Conservation (phyloP, 2,113 vertebrate genomes). For the Boleophthalmus pectinirostris region DNA sequence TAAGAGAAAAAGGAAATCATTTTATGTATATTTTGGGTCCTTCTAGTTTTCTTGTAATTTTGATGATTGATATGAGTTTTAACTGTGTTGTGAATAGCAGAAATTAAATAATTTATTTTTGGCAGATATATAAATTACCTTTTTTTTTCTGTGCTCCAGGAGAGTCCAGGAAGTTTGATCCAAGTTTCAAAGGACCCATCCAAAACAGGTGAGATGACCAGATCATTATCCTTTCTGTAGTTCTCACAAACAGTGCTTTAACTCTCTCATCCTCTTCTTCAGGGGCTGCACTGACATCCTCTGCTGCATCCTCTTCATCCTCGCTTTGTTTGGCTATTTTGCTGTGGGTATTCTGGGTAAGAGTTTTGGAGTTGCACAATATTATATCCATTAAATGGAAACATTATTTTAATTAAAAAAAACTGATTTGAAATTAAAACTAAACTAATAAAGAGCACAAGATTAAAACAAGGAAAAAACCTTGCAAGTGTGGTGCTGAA, state of each 20-base stretch:
- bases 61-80: not conserved
- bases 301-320: constrained; percentile 87
- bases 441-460: no score
- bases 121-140: not conserved
- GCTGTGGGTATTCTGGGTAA: constrained; percentile 90
- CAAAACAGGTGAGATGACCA: constrained; percentile 64
- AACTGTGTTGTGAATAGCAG: not conserved
- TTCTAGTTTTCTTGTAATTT: no score
- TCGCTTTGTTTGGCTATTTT: constrained; percentile 86
- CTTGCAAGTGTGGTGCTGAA: not conserved
- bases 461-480: not conserved
- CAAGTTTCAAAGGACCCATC: constrained; percentile 88
- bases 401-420: no score
- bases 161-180: constrained; percentile 89
- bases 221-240: not conserved
- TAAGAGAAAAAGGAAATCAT: not conserved
- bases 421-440: no score
- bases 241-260: not conserved
- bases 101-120: not conserved
- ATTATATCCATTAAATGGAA: no score
- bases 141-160: constrained; percentile 71
- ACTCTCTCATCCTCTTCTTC: constrained; percentile 6
- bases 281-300: constrained; percentile 92
- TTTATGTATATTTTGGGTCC: no score
- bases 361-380: constrained; percentile 23